Conservation (phyloP, 1,140 invertebrate genomes). For the Macrobrachium nipponense region DNA sequence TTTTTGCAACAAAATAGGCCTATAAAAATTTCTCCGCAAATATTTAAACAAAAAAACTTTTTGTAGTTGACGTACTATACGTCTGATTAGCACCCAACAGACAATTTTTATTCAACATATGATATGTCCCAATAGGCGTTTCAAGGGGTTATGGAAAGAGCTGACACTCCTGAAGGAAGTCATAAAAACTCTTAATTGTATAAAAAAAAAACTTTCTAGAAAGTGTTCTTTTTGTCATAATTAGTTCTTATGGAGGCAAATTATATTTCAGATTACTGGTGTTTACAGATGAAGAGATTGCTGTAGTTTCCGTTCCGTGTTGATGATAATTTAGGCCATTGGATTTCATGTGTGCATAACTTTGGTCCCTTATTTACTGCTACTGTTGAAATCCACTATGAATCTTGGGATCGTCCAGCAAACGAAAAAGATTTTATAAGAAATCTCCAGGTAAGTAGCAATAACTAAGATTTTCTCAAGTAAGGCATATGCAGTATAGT, state of each 20-base stretch:
- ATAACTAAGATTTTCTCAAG: too few relatives aligned
- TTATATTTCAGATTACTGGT: slow-evolving; percentile 33
- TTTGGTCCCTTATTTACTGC: slow-evolving; percentile 45
- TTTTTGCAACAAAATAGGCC: too few relatives aligned
- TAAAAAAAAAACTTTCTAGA: neutral
- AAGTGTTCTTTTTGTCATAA: neutral
- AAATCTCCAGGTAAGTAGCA: slow-evolving; percentile 29
- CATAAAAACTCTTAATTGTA: neutral
- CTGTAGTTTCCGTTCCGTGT: slow-evolving; percentile 40
- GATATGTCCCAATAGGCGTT: too few relatives aligned
- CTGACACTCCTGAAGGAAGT: too few relatives aligned
- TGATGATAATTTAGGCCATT: slow-evolving; percentile 53
- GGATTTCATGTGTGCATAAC: slow-evolving; percentile 30
- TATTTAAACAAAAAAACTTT: too few relatives aligned
- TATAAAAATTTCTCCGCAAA: too few relatives aligned
- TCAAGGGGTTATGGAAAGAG: too few relatives aligned
- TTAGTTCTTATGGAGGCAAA: neutral
- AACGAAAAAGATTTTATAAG: slow-evolving; percentile 37
- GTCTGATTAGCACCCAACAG: too few relatives aligned
- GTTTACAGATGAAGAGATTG: slow-evolving; percentile 47
- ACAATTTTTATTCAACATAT: too few relatives aligned
- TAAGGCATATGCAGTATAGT: too few relatives aligned
- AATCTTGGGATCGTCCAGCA: slow-evolving; percentile 24
- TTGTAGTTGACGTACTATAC: too few relatives aligned
- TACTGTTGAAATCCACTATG: slow-evolving; percentile 37